Conservation (phyloP, 2,888 invertebrate genomes). For the Agriotes lineatus region DNA sequence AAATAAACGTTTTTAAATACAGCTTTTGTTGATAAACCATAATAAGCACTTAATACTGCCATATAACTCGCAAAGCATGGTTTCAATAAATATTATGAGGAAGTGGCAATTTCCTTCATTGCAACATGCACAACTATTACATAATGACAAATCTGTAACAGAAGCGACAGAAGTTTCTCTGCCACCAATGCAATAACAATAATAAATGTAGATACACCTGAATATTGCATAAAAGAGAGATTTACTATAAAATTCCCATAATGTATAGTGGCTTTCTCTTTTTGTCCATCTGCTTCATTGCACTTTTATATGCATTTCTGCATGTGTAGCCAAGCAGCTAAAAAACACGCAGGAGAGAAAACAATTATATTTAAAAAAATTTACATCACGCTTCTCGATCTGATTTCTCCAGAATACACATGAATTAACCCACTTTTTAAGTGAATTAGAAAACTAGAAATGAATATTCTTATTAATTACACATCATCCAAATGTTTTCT, state of each 20-base stretch:
- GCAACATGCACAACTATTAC: constrained; percentile 3
- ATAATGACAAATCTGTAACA: constrained; percentile 14
- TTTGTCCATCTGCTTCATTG: constrained; percentile 22
- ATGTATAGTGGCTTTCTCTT: constrained; percentile 26
- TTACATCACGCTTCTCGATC: neutral
- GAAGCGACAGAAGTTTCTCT: constrained; percentile 24
- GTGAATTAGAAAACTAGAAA: neutral
- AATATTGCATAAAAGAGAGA: constrained; percentile 29
- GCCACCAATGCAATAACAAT: constrained; percentile 9
- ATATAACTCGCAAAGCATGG: neutral
- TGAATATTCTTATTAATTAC: too few species aligned
- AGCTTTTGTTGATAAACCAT: neutral
- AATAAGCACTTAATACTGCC: too few species aligned
- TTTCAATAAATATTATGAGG: constrained; percentile 9
- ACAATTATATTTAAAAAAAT: neutral
- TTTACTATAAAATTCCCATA: constrained; percentile 17
- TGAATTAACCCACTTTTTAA: neutral
- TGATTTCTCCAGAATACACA: neutral
- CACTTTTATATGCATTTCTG: constrained; percentile 14
- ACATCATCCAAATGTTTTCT: too few species aligned
- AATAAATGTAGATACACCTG: neutral
- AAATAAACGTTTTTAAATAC: neutral
- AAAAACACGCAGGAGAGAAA: neutral
- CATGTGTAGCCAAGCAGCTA: constrained; percentile 13
- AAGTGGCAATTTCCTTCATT: constrained; percentile 22